These are phyloP conservation scores for Lucinisca nassula DNA, from an alignment of 2,888 invertebrate genomes.

Conservation along the genomic window DNA sequence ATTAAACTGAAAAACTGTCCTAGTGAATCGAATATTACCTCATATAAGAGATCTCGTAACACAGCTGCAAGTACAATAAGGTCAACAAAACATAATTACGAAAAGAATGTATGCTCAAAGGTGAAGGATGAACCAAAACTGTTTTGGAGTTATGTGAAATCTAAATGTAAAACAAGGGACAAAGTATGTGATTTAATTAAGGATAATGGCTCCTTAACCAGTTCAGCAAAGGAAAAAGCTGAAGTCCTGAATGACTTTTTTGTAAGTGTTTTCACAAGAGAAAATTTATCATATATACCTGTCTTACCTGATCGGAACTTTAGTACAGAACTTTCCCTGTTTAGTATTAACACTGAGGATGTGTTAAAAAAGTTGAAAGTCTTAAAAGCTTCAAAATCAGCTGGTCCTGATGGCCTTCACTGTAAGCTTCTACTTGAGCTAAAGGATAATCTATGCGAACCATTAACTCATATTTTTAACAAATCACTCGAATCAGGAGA, in stretches of 20 bases:
- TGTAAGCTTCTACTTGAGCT: conserved; percentile 5
- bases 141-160: conserved; percentile 7
- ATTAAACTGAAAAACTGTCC: too few relatives aligned
- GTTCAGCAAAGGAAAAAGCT: background rate
- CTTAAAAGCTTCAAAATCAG: background rate
- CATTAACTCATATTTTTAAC: conserved; percentile 10
- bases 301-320: conserved; percentile 1
- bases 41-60: background rate
- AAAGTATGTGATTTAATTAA: conserved; percentile 17
- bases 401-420: conserved; percentile 14
- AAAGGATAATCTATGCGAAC: background rate
- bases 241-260: conserved; percentile 15
- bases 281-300: background rate
- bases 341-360: background rate
- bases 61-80: background rate
- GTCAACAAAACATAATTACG: background rate
- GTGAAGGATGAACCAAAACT: conserved; percentile 5
- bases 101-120: background rate
- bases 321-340: background rate
- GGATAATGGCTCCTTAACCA: conserved; percentile 3
- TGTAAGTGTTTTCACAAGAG: background rate
- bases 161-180: conserved; percentile 4
- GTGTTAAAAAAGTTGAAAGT: background rate
- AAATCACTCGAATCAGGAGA: conserved; percentile 11
- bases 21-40: background rate